Base-by-base conservation (phyloP, 2,113 vertebrate species). In the Benthochromis sp. region DNA sequence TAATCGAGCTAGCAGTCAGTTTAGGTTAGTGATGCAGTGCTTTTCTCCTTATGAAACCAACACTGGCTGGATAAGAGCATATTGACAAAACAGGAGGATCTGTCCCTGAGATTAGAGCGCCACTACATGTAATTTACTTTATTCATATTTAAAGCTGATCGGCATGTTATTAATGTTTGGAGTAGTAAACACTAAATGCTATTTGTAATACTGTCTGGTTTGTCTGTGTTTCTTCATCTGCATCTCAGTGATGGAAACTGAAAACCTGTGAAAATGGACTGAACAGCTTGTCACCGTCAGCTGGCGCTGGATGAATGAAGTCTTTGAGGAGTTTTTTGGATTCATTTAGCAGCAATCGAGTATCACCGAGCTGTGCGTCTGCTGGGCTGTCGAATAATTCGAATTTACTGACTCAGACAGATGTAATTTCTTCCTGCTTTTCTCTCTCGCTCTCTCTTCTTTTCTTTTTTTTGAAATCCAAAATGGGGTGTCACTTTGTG, bases 401-500 rank as follows among this genome's bases (percentile, higher is more conserved):
- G 57, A 13, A 84, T 87, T 90, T 14, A 87, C 66, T 83, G 82
- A 86, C 45, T 90, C 89, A 92, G 84, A 89, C 24, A 83, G 85
- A 84, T 80, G 45, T 85, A 12, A 34, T 87, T 82, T 83, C 84
- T 69, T 85, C 38, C 52, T 52, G 36, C 54, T 86, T 73, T 73
- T 13, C 17, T 78, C 38, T 81, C 34, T 16, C 1, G 3, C 63
- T 40, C 36, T 21, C 63, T 9, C 12, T 66, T 81, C n/a, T 31
- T 40, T 57, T 50, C 13, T 52, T 24, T 76, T 80, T 86, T 84
- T 52, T 19, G 4, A 71, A 84, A 55, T 85, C n/a, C 16, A 84
- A 90, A 93, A 89, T 29, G 29, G 17, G 54, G 61, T 84, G 89
- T 95, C 93, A 94, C 90, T 92, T 92, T 91, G 86, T 90, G 86